Percentiles rank a stretch among this genome's conserved stretches.
phyloP scores from a whole-genome alignment of 2,113 vertebrate species.

The Hiodon tergisus region DNA sequence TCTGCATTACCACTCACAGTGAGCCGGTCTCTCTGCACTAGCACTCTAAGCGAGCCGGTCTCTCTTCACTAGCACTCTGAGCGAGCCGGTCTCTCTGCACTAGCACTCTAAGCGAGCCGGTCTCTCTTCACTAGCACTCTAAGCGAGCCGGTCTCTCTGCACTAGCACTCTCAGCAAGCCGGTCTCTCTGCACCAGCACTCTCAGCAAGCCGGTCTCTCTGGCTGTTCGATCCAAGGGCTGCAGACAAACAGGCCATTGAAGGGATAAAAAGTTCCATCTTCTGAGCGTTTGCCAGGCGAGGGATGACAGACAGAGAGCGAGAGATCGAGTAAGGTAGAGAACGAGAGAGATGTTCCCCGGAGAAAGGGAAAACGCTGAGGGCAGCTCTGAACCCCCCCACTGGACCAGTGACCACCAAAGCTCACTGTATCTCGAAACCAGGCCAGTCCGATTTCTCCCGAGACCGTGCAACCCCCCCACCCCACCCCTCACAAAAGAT shows the following conservation, averaged over 20 bases:
- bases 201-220: slow-evolving; percentile 53
- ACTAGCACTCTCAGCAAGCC: too few species aligned
- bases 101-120: too few species aligned
- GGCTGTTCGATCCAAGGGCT: slow-evolving; percentile 71
- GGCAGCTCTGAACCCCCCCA: slow-evolving; percentile 8
- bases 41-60: too few species aligned
- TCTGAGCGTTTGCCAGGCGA: slow-evolving; percentile 3
- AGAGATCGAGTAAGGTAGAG: slow-evolving; percentile 10
- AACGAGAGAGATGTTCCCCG: neutral
- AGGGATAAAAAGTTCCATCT: slow-evolving; percentile 61
- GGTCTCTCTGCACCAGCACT: neutral
- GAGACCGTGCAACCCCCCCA: neutral
- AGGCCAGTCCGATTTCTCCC: slow-evolving; percentile 8
- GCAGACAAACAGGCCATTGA: slow-evolving; percentile 71
- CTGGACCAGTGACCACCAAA: neutral
- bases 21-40: too few species aligned
- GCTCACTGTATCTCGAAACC: neutral
- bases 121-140: too few species aligned
- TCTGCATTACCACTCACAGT: too few species aligned
- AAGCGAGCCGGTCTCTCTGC: too few species aligned
- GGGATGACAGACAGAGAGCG: slow-evolving; percentile 21
- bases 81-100: too few species aligned
- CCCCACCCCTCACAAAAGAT: slow-evolving; percentile 21
- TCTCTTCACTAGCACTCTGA: too few species aligned
- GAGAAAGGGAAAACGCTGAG: slow-evolving; percentile 22